These are phyloP conservation scores for Helicoverpa zea DNA, from an alignment of 1,140 invertebrate genomes.

Conservation along the genomic window DNA sequence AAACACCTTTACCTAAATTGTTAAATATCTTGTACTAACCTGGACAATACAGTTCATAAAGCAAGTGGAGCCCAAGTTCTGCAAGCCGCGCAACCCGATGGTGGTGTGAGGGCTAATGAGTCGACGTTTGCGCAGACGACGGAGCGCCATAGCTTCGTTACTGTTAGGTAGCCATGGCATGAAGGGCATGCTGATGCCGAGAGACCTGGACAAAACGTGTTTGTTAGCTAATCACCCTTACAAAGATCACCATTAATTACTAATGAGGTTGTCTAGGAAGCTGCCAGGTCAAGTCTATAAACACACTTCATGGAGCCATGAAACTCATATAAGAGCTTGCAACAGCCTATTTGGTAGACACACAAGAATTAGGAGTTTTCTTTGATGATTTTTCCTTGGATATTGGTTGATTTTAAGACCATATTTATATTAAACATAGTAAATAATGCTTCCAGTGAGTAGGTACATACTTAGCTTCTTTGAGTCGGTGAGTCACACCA, in stretches of 20 bases:
- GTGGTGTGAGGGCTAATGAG: constrained; percentile 94
- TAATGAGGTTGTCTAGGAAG: too few species aligned
- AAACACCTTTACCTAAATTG: too few species aligned
- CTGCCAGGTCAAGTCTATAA: too few species aligned
- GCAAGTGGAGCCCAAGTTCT: constrained; percentile 99
- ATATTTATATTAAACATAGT: too few species aligned
- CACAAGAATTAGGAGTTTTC: too few species aligned
- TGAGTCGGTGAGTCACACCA: constrained; percentile 85
- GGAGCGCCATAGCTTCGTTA: constrained; percentile 90
- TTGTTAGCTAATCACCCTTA: neutral
- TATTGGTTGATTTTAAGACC: too few species aligned
- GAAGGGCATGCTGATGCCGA: constrained; percentile 91
- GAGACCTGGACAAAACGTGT: constrained; percentile 61
- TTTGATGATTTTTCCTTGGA: too few species aligned
- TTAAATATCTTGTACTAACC: constrained; percentile 70
- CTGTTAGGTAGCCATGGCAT: constrained; percentile 93
- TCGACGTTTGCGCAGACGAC: constrained; percentile 92
- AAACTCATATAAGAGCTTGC: too few species aligned
- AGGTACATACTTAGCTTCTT: constrained; percentile 88
- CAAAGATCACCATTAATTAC: too few species aligned
- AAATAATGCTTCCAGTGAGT: neutral
- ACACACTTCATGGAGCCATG: too few species aligned
- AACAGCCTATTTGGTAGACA: too few species aligned
- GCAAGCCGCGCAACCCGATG: constrained; percentile 95
- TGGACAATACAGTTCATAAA: constrained; percentile 99